A percentile compares a stretch with the other conserved stretches of the same genome.
phyloP scores from a whole-genome alignment of 2,888 invertebrate genomes.

The Drosophila maculinotata region DNA sequence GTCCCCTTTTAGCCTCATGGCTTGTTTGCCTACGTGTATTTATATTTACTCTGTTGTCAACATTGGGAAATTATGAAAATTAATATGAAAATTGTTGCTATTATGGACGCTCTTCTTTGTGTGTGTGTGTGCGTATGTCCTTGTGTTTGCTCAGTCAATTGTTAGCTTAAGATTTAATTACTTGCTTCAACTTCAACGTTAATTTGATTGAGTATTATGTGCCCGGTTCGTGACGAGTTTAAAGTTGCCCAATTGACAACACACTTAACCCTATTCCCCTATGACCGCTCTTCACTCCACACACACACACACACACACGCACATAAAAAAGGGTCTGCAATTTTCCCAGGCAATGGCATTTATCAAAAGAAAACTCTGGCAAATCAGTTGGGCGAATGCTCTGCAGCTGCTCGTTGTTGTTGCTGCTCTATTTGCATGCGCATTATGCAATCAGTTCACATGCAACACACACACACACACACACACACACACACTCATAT shows the following conservation, averaged over 20 bases:
- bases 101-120: slow-evolving; percentile 41
- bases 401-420: slow-evolving; percentile 61
- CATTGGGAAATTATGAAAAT: slow-evolving; percentile 79
- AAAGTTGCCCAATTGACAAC: slow-evolving; percentile 9
- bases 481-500: no score
- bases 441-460: slow-evolving; percentile 60
- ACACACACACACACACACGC: no score
- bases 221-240: slow-evolving; percentile 35
- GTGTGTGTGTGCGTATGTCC: slow-evolving; percentile 16
- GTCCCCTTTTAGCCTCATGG: slow-evolving; percentile 8
- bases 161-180: slow-evolving; percentile 78
- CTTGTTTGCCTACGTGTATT: slow-evolving; percentile 72
- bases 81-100: slow-evolving; percentile 76
- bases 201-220: slow-evolving; percentile 78
- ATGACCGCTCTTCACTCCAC: no score
- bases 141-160: slow-evolving; percentile 57
- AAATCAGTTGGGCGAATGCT: slow-evolving; percentile 62
- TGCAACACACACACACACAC: slow-evolving; percentile 17
- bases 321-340: slow-evolving; percentile 25
- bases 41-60: slow-evolving; percentile 72
- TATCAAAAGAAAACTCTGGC: slow-evolving; percentile 37
- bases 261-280: slow-evolving; percentile 49
- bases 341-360: slow-evolving; percentile 31
- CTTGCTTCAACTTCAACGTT: slow-evolving; percentile 72
- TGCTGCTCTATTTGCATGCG: slow-evolving; percentile 45